Evolutionary conservation across 2,113 vertebrate species (phyloP).

Genomic region (Perccottus glenii): DNA sequence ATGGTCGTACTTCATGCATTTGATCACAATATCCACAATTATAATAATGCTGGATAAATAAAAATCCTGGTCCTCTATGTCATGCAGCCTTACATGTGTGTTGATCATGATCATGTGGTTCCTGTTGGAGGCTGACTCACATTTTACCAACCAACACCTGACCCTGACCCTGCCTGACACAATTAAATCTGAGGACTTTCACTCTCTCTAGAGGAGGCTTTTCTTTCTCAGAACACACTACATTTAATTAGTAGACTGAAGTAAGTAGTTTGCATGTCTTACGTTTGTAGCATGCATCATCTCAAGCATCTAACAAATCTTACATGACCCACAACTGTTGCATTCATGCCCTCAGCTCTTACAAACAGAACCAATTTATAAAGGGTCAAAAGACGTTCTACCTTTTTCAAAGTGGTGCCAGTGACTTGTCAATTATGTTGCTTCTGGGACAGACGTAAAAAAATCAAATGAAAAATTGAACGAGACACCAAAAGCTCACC

Average conservation of each 20-base stretch:
- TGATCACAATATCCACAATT: too few species aligned
- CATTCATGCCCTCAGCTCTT: too few species aligned
- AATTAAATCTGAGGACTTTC: slow-evolving; percentile 59
- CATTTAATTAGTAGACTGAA: too few species aligned
- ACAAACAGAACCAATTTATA: background rate
- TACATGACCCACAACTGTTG: too few species aligned
- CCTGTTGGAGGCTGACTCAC: slow-evolving; percentile 40
- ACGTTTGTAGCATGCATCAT: too few species aligned
- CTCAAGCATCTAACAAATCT: too few species aligned
- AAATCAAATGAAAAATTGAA: slow-evolving; percentile 4
- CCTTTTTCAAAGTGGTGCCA: background rate
- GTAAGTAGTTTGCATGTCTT: too few species aligned
- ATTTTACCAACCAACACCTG: slow-evolving; percentile 54
- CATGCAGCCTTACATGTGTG: slow-evolving; percentile 20
- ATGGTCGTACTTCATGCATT: too few species aligned
- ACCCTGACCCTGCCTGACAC: slow-evolving; percentile 51
- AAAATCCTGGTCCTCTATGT: background rate
- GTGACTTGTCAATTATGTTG: background rate
- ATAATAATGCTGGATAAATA: too few species aligned
- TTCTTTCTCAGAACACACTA: slow-evolving; percentile 4
- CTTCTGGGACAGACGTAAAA: background rate
- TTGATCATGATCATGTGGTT: slow-evolving; percentile 53
- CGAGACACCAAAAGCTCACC: background rate
- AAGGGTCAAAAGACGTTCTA: background rate
- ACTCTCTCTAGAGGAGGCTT: slow-evolving; percentile 7